Evolutionary conservation across 2,797 vertebrate species (phyloP), one percentile per base, ranked within the genome.

Genomic region (Vespertilio murinus): DNA sequence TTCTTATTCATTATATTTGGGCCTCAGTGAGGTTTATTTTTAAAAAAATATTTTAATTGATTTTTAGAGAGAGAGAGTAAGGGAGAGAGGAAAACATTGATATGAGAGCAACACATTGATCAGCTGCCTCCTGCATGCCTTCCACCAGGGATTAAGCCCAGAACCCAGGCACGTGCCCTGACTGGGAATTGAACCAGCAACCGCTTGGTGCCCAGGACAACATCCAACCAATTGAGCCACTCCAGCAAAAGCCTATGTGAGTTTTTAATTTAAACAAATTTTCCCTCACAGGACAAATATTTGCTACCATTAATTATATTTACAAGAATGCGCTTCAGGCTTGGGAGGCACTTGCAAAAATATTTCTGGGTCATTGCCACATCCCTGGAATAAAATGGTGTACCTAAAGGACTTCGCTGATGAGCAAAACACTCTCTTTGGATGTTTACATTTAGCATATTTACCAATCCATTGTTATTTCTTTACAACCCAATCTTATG

Each of bases 281-380:
- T 91, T 80, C 81, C 71, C 61, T 94, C 67, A 40, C 82, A 94
- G 87, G 77, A 81, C 67, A 96, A 96, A 95, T 94, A 95, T 90
- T 90, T 96, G 93, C 89, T 69, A 38, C 69, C 30, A 70, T 89
- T 93, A 91, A 94, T 96, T 94, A 75, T 87, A 94, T 96, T 96
- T 96, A 94, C 11, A 84, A 77, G 49, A 81, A 94, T 49, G 35
- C 77, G 91, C 69, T 59, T 75, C 33, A 28, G 65, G 30, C 90
- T 87, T 94, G 65, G 75, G 86, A 80, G 52, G 30, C 12, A 87
- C 35, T 89, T 93, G 38, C 61, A 52, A 87, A 94, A 87, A 61
- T 84, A 81, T 91, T 91, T 73, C 10, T 89, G 89, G 91, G 67
- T 87, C 83, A 42, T 45, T 59, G 86, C 71, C 88, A 89, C n/a